A percentile compares a stretch with the other conserved stretches of the same genome.
Conservation (phyloP, 2,113 vertebrate species). For the Pelecanus crispus region DNA sequence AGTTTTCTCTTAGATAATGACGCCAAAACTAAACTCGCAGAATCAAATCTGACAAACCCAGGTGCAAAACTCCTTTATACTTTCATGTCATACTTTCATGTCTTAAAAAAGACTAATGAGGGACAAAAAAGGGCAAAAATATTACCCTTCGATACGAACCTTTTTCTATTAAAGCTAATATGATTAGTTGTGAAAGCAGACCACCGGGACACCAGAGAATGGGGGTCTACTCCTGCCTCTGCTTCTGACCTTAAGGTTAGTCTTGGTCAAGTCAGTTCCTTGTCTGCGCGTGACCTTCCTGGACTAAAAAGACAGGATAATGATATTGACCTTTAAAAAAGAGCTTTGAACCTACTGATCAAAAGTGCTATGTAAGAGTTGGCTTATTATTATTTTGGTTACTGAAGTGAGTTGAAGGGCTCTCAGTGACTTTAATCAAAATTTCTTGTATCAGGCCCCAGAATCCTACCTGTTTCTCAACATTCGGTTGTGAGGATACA, state of each 20-base stretch:
- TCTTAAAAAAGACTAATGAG: neutral
- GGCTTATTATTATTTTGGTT: constrained; percentile 32
- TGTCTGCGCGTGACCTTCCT: neutral
- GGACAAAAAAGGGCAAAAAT: neutral
- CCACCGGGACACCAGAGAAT: neutral
- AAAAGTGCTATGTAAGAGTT: neutral
- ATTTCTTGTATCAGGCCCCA: neutral
- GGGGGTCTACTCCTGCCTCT: neutral
- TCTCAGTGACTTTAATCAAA: neutral
- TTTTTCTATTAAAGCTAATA: neutral
- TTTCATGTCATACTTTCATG: neutral
- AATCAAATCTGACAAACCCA: neutral
- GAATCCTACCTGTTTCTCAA: neutral
- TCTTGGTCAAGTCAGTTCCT: neutral
- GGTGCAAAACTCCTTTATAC: neutral
- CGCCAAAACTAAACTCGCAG: neutral
- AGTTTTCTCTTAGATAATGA: neutral
- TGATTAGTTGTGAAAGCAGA: neutral
- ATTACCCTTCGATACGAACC: neutral
- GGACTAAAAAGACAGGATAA: neutral
- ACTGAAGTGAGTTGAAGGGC: neutral
- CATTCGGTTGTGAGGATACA: neutral
- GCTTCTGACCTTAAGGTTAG: neutral
- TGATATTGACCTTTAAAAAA: constrained; percentile 12
- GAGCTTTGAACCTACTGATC: constrained; percentile 15